phyloP scores from a whole-genome alignment of 2,113 vertebrate genomes.

The Gnathonemus longibarbis region DNA sequence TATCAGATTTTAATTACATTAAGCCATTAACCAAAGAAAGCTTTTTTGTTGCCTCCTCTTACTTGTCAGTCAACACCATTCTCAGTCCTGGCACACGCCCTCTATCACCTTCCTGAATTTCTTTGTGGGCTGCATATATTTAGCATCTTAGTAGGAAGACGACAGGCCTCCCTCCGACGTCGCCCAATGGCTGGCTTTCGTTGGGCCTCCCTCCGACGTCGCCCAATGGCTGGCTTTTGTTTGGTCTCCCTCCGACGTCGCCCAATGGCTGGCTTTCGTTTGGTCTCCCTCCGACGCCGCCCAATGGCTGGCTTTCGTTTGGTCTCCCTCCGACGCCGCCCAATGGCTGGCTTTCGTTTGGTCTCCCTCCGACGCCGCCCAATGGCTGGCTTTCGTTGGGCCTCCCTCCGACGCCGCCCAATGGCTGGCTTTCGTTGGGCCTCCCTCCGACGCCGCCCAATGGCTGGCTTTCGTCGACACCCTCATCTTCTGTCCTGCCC shows the following conservation, averaged over 20 bases:
- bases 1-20: neutral
- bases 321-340: neutral
- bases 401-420: neutral
- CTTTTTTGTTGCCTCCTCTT: neutral
- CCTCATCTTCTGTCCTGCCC: neutral
- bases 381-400: neutral
- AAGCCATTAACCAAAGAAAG: neutral
- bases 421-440: neutral
- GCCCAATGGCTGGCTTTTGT: neutral
- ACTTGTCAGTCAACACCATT: neutral
- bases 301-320: neutral
- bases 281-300: neutral
- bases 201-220: neutral
- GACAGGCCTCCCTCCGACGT: conserved; percentile 18
- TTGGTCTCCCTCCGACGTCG: conserved; percentile 22
- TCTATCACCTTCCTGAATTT: neutral
- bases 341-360: neutral
- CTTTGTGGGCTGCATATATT: neutral
- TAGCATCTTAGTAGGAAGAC: neutral
- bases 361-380: conserved; percentile 24
- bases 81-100: neutral
- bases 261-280: neutral
- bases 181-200: neutral
- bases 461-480: neutral
- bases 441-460: conserved; percentile 14